Evolutionary conservation across 2,888 invertebrate species (phyloP), one percentile per base, ranked within the genome.

Genomic region (Eupithecia tripunctaria): DNA sequence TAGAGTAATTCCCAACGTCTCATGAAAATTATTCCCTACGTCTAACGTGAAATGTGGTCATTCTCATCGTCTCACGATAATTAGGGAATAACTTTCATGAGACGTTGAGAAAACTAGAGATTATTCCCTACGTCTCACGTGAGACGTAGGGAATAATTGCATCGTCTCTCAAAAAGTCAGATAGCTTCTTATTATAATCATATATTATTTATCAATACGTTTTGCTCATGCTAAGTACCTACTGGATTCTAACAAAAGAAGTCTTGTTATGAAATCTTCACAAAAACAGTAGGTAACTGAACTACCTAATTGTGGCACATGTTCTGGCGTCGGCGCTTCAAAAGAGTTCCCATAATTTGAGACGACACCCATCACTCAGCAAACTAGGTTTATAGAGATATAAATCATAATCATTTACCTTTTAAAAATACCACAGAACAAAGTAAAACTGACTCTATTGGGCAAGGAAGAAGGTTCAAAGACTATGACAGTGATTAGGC

Each of bases 361-460:
- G 78, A 78, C 82, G 85, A 88, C 87, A 87, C 82, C 81, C 83
- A 86, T 88, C 88, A 87, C 83, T 88, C 88, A 82, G 77, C 84
- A 78, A 86, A 83, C 80, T 83, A 82, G 86, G 88, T 88, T 88
- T 86, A 87, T 86, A 81, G 81, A 84, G 81, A 81, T 78, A 83
- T 87, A 87, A 87, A 87, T 87, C 87, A 87, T 85, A 83, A 73
- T 76, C 56, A 78, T 78, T 73, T 70, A 78, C 77, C 76, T 77
- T 77, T 78, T 72, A 74, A 71, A 66, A 68, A 36, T 41, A 60
- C 12, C 47, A 68, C 36, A 14, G 29, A 60, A 8, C 62, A 59
- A 3, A 25, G 66, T n/a, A 80, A 76, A 70, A 51, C 60, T 36
- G 14, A 29, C 74, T 67, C 27, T 70, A 51, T 41, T 2, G 0